Evolutionary conservation across 2,797 vertebrate genomes (phyloP).

Genomic region (Clarias pachynema): DNA sequence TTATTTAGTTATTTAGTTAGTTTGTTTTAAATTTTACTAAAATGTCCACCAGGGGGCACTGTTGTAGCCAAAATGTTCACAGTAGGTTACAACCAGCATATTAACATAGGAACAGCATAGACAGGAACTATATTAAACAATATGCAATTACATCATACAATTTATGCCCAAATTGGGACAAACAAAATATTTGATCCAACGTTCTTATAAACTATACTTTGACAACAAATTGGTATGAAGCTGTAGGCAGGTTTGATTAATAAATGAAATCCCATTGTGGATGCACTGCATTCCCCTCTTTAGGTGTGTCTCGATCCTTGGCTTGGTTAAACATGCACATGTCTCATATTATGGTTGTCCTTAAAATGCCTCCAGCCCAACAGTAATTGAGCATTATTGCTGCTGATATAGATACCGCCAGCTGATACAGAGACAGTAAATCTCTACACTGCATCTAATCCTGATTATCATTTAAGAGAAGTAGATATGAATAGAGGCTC

Average conservation of each 20-base stretch:
- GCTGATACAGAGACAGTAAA: background rate
- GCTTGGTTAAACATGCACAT: background rate
- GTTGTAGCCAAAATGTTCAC: no score
- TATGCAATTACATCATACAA: background rate
- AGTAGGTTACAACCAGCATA: no score
- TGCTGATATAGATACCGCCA: background rate
- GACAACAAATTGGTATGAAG: background rate
- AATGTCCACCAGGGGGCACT: background rate
- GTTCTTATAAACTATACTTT: background rate
- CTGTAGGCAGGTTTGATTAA: background rate
- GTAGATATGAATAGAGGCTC: background rate
- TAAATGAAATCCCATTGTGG: background rate
- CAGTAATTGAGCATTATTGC: background rate
- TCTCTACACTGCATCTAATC: background rate
- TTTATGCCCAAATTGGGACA: background rate
- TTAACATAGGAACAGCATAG: no score
- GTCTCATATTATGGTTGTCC: background rate
- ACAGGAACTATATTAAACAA: no score
- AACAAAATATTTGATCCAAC: background rate
- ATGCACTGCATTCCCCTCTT: no score
- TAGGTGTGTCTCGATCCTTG: background rate
- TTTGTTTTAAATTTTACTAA: no score
- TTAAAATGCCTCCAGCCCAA: background rate
- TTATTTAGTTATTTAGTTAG: no score
- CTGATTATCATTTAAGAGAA: background rate